Base-by-base conservation (phyloP, 2,888 invertebrate genomes). In the Cloeon dipterum region DNA sequence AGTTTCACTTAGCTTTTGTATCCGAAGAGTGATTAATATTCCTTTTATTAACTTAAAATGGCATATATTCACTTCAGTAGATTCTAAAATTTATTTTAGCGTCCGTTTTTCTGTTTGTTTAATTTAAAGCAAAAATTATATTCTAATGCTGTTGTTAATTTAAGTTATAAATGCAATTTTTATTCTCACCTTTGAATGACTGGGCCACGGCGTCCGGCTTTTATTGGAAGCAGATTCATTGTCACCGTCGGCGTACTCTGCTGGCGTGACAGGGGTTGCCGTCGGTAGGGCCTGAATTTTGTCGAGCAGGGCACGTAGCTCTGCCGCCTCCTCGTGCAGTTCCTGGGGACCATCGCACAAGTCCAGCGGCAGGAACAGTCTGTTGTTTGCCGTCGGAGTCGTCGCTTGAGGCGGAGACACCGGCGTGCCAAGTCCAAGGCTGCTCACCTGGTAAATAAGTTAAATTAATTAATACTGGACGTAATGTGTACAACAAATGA, bases 391-490 rank as follows among this genome's bases (percentile, higher is more conserved):
- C 50, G 74, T 74, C 4, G 82, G 82, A 50, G 78, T 79, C n/a
- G 79, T 82, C 3, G 79, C 76, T 46, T 73, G 68, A 0, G 81
- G 81, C 1, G 82, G 81, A 1, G 82, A 81, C 44, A 67, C 68
- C 20, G 71, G 71, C 5, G 72, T 70, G 34, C 69, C 71, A 40
- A 66, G 52, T 49, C 73, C 73, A 45, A 74, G 54, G 52, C 74
- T 74, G 49, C 74, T 74, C 39, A 74, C 68, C 47, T 70, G 29
- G n/a, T n/a, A n/a, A n/a, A n/a, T n/a, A n/a, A n/a, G n/a, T n/a
- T n/a, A n/a, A n/a, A n/a, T n/a, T n/a, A n/a, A n/a, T n/a, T n/a
- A n/a, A n/a, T n/a, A n/a, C n/a, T n/a, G n/a, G n/a, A n/a, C n/a
- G n/a, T n/a, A n/a, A n/a, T n/a, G n/a, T n/a, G n/a, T n/a, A n/a